Base-by-base conservation (phyloP, 1,140 invertebrate genomes). In the Aphelenchoides avenae region DNA sequence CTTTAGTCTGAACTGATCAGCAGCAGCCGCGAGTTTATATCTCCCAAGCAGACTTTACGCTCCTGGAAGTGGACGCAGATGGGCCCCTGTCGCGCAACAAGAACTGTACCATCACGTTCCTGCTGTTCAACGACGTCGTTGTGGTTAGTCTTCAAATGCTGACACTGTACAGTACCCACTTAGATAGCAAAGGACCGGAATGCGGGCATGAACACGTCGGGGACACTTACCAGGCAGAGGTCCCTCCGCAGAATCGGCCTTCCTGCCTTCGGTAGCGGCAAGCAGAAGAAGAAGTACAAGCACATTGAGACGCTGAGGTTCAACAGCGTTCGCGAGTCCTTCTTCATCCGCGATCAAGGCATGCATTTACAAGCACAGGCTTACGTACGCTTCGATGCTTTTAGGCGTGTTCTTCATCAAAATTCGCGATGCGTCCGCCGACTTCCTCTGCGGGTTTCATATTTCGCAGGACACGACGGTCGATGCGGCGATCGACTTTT, bases 91-190 rank as follows among this genome's bases (percentile, higher is more conserved):
- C 48, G 2, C 53, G 57, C 27, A 50, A 56, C 33, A 66, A 66
- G 27, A 52, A 52, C n/a, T 47, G 44, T 37, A 63, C 26, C 11
- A 47, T 63, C 3, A 41, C 42, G n/a, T 31, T 63, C 15, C 64
- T 63, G 24, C 24, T 63, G 24, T 63, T 63, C 30, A 65, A 63
- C 50, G 61, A 63, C 37, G 40, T 66, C 13, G 51, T 66, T 26
- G 61, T 51, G 26, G 61, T 63, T n/a, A n/a, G n/a, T n/a, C n/a
- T n/a, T n/a, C n/a, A n/a, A n/a, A n/a, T n/a, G n/a, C n/a, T 20
- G 24, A 37, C 27, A 29, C 52, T 22, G 24, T n/a, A n/a, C n/a
- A n/a, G n/a, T n/a, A 2, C 7, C 3, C 5, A 18, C 62, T 58
- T 33, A 63, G 61, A 26, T 63, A 20, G 49, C 61, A 30, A 63